Base-by-base conservation (phyloP, 2,113 vertebrate genomes). In the Chauna torquata region DNA sequence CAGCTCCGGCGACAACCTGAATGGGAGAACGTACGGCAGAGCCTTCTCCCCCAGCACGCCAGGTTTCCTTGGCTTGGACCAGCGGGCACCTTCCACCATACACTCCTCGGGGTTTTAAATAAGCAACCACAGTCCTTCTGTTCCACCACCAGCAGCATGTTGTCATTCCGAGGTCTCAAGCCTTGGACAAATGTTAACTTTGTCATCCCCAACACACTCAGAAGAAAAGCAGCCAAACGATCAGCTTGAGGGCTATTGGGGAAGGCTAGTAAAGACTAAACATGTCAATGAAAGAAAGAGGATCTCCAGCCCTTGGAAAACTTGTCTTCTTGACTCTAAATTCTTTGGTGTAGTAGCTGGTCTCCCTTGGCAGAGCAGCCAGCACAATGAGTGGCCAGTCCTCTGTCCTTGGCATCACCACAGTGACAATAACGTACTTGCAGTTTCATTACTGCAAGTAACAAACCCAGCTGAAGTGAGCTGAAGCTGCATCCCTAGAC, bases 301-400 rank as follows among this genome's bases (percentile, higher is more conserved):
- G 14, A 2, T 47, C 49, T 75, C 42, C 36, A 80, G 85, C 54
- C 54, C 84, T 80, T 65, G 36, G 30, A 76, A 86, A 91, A 72
- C 58, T 59, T 2, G 0, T 72, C 47, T 32, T 79, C 3, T 2
- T 45, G 68, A 55, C 85, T 54, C 13, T 52, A 71, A 80, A 72
- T 77, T 96, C 96, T 96, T 96, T 90, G 92, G 92, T 89, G 78
- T 86, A 79, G 86, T 16, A 69, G 83, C 50, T 65, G 74, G 64
- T 6, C 79, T 69, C 76, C 61, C 0, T 3, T 57, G 72, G 52
- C 23, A 0, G 0, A 69, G 81, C 76, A 70, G 72, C 55, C 8
- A 52, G 86, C 27, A 20, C 8, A 62, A 23, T 20, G 24, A 44
- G n/a, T 24, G 15, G 25, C 20, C 47, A 40, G 49, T 64, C 61